Base-by-base conservation (phyloP, 2,113 vertebrate genomes). In the Triplophysa rosa region DNA sequence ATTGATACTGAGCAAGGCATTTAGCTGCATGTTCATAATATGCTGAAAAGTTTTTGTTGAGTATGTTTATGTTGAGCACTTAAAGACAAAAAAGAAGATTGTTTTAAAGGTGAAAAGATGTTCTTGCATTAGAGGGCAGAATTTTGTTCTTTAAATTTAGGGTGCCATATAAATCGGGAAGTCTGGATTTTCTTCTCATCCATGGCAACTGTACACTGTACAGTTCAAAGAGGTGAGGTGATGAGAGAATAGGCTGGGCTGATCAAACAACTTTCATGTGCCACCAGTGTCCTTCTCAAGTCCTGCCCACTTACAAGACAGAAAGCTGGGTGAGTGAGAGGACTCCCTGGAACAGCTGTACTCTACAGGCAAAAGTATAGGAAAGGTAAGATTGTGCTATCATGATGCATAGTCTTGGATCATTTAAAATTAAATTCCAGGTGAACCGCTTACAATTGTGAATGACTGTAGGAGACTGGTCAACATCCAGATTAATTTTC, bases 1-100 rank as follows among this genome's bases (percentile, higher is more conserved):
- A 86, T 79, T 78, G 85, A 84, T 86, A 84, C 72, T 82, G 37
- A 72, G 70, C 47, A 13, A 56, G n/a, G 45, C 21, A 67, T 79
- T 83, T 83, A 47, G 21, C 70, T 65, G 26, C 52, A 40, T 67
- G 40, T 80, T 56, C 10, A 47, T 63, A 33, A 58, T 58, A 69
- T 69, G 47, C 45, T 52, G 21, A 47, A 67, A 59, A 10, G 4
- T 16, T 49, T 49, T 14, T 11, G 47, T 49, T 8, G 33, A 37
- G 33, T 6, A 37, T 37, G 33, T 37, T 37, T 37, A 37, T 37
- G 33, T 45, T 11, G 11, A 45, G 42, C 10, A 45, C 10, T 6
- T 37, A 7, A 37, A 33, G 4, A 33, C 33, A 33, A 33, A 37
- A 37, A 37, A 8, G 33, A 37, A 8, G 33, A 37, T 37, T 37